These are phyloP conservation scores for Drosophila lini DNA, from an alignment of 1,140 invertebrate species.

Conservation along the genomic window DNA sequence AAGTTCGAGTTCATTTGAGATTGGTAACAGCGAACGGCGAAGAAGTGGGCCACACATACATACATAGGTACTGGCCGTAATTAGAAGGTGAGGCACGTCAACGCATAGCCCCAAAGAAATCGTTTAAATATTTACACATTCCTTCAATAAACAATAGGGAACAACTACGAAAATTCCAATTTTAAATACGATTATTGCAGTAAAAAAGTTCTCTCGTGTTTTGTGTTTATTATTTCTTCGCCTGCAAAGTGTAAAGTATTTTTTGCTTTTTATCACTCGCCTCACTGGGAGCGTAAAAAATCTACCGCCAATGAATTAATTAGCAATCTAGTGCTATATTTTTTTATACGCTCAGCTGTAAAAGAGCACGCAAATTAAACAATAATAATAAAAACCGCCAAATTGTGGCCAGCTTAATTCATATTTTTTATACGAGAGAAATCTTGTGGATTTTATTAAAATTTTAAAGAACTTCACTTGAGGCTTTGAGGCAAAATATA, in stretches of 20 bases:
- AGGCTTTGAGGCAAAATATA: neutral
- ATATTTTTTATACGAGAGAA: neutral
- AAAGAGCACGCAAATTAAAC: constrained; percentile 37
- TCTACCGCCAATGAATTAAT: constrained; percentile 69
- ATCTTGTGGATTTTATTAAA: neutral
- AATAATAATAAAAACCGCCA: constrained; percentile 34
- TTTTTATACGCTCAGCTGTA: constrained; percentile 43
- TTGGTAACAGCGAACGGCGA: constrained; percentile 51
- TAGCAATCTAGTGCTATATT: constrained; percentile 60
- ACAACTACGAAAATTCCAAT: constrained; percentile 4
- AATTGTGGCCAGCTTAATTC: constrained; percentile 15
- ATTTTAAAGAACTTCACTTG: neutral
- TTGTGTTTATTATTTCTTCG: constrained; percentile 15
- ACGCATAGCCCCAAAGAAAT: constrained; percentile 33
- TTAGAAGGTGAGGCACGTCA: constrained; percentile 61
- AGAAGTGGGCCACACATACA: constrained; percentile 42
- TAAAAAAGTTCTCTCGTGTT: constrained; percentile 2
- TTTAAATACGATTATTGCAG: neutral
- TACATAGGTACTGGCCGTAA: constrained; percentile 1
- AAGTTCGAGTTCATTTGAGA: constrained; percentile 67
- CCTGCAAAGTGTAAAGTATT: constrained; percentile 12
- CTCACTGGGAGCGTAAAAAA: constrained; percentile 35
- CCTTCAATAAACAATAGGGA: constrained; percentile 14
- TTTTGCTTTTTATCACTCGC: constrained; percentile 22
- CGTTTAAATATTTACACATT: constrained; percentile 37